Evolutionary conservation across 2,888 invertebrate species (phyloP).

Genomic region (Melolontha melolontha): DNA sequence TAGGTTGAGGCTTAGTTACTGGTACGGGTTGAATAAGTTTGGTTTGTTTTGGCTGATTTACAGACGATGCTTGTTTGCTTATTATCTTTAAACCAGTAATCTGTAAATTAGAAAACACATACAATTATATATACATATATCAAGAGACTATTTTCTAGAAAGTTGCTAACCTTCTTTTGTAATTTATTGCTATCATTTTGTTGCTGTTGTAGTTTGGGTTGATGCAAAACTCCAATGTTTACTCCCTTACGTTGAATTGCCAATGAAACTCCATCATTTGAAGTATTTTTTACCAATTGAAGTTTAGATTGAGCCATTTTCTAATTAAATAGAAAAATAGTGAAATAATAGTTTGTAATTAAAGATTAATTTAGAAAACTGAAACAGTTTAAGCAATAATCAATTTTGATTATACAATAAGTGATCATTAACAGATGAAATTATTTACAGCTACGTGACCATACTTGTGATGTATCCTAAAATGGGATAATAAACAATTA

Average conservation of each 20-base stretch:
- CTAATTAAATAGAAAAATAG: constrained; percentile 23
- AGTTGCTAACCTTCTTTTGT: constrained; percentile 27
- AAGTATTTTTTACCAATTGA: constrained; percentile 60
- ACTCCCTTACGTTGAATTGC: constrained; percentile 61
- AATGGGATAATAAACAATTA: too few relatives aligned
- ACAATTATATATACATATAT: constrained; percentile 17
- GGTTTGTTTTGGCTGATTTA: constrained; percentile 59
- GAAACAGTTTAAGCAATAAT: too few relatives aligned
- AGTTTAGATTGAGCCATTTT: constrained; percentile 61
- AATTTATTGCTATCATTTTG: constrained; percentile 32
- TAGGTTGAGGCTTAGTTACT: constrained; percentile 50
- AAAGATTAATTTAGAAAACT: too few relatives aligned
- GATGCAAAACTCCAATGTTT: constrained; percentile 60
- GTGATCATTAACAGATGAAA: too few relatives aligned
- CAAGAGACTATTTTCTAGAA: neutral
- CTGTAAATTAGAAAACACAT: constrained; percentile 21
- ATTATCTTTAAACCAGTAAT: constrained; percentile 50
- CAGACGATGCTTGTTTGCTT: constrained; percentile 56
- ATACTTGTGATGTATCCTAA: too few relatives aligned
- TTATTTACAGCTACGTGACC: too few relatives aligned
- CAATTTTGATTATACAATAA: too few relatives aligned
- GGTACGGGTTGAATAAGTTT: constrained; percentile 61
- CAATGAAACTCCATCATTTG: constrained; percentile 60
- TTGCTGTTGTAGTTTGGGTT: constrained; percentile 53
- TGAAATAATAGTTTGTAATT: neutral